Percentiles rank a stretch among this genome's conserved stretches.
Conservation (phyloP, 2,888 invertebrate species). For the Embidobia sp. region DNA sequence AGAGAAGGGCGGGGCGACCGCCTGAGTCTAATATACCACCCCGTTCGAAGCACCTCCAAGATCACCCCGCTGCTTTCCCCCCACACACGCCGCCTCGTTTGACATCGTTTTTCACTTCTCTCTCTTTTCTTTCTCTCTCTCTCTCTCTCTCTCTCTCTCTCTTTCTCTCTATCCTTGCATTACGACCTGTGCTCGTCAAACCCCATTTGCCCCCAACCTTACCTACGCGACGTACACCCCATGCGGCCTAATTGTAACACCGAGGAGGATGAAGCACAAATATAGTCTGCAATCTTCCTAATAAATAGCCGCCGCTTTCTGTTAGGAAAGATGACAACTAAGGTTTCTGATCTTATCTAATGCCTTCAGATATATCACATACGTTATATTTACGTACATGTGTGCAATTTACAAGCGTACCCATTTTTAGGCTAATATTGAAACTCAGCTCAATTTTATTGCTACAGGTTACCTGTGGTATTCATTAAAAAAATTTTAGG, state of each 20-base stretch:
- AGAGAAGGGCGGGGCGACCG: too few relatives aligned
- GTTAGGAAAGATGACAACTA: conserved; percentile 32
- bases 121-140: conserved; percentile 40
- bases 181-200: conserved; percentile 23
- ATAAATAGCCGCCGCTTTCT: conserved; percentile 67
- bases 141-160: background rate
- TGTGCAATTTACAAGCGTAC: too few relatives aligned
- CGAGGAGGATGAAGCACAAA: conserved; percentile 68
- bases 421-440: too few relatives aligned
- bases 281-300: conserved; percentile 75
- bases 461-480: too few relatives aligned
- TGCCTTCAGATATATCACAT: conserved; percentile 11
- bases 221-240: conserved; percentile 47
- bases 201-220: conserved; percentile 22
- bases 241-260: conserved; percentile 70
- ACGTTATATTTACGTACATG: too few relatives aligned
- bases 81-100: conserved; percentile 62
- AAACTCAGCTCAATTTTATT: too few relatives aligned
- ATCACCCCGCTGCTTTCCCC: conserved; percentile 59
- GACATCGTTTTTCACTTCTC: conserved; percentile 48
- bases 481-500: too few relatives aligned
- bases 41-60: conserved; percentile 73
- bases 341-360: conserved; percentile 30
- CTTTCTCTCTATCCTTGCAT: conserved; percentile 22
- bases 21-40: conserved; percentile 76